Evolutionary conservation across 2,888 invertebrate genomes (phyloP), one percentile per base, ranked within the genome.

Genomic region (Alviniconcha strummeri): DNA sequence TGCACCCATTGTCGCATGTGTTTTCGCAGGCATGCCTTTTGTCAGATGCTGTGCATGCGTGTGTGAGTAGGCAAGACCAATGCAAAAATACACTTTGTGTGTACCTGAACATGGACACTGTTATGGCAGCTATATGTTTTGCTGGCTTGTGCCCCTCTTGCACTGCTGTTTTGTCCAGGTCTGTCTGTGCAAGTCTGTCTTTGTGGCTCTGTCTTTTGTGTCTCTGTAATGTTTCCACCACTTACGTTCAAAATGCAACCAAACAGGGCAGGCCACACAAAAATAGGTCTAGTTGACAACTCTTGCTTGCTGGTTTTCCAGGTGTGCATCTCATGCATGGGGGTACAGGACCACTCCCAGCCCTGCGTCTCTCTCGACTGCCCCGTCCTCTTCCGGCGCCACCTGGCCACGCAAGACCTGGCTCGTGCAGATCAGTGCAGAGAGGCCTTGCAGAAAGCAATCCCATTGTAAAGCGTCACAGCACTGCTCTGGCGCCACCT

Each of bases 291-390:
- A 7, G 17, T 76, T 54, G 6, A 17, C 17, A 52, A 6, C 36
- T 36, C 36, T 36, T 3, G 36, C 36, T 36, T 36, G 36, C 64
- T 60, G 9, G 36, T 84, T 85, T 94, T 94, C 57, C 92, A 96
- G 96, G 95, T 97, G 72, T 97, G 97, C 90, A 95, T 95, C 89
- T 95, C 96, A 5, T 97, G 97, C 90, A 95, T 95, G 87, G 95
- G 96, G 5, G 94, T 87, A n/a, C 86, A 95, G 67, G 92, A 94
- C 78, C 94, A 94, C 57, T 94, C 94, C 55, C 93, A 95, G 7
- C 94, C 95, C 13, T 97, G 97, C 91, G 93, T 94, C 9, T 97
- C 97, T 0, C 91, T 97, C 75, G 97, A 97, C 93, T 97, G 97
- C 92, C 97, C 97, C 0, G 95, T 97, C 60, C 94, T 96, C 87